These are phyloP conservation scores for Phylloscopus whistleri DNA, from an alignment of 2,113 vertebrate genomes.

Conservation along the genomic window DNA sequence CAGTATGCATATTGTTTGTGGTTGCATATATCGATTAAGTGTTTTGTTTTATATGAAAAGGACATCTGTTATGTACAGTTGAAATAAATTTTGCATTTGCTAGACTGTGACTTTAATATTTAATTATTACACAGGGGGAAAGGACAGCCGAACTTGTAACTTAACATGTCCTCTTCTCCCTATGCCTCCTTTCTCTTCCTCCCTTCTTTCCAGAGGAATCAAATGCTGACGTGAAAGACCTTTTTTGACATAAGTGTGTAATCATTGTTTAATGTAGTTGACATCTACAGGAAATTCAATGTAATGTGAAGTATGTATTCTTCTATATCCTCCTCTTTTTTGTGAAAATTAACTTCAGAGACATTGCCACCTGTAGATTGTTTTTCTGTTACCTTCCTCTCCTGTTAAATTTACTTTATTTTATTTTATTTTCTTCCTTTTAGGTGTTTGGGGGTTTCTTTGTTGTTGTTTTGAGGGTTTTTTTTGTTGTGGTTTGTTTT, in stretches of 20 bases:
- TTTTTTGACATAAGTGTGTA: not conserved
- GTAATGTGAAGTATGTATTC: not conserved
- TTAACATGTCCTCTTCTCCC: not conserved
- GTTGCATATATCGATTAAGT: conserved; percentile 80
- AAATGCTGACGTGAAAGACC: not conserved
- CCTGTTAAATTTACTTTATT: not conserved
- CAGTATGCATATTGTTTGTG: conserved; percentile 85
- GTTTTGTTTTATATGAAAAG: conserved; percentile 83
- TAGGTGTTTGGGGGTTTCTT: not conserved
- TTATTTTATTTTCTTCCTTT: not conserved
- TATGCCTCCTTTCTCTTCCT: conserved; percentile 2
- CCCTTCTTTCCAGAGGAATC: not conserved
- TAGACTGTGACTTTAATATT: conserved; percentile 83
- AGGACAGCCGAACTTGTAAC: conserved; percentile 15
- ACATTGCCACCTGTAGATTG: not conserved
- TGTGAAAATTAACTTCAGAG: not conserved
- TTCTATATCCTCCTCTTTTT: not conserved
- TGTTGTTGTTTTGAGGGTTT: not conserved
- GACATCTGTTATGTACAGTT: conserved; percentile 94
- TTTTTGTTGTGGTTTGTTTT: not conserved
- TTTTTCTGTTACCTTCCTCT: not conserved
- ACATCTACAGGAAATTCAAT: not conserved
- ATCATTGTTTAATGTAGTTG: conserved; percentile 7
- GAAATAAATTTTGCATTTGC: conserved; percentile 98
- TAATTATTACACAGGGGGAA: conserved; percentile 67